Base-by-base conservation (phyloP, 2,888 invertebrate genomes). In the Copidosoma aretas region DNA sequence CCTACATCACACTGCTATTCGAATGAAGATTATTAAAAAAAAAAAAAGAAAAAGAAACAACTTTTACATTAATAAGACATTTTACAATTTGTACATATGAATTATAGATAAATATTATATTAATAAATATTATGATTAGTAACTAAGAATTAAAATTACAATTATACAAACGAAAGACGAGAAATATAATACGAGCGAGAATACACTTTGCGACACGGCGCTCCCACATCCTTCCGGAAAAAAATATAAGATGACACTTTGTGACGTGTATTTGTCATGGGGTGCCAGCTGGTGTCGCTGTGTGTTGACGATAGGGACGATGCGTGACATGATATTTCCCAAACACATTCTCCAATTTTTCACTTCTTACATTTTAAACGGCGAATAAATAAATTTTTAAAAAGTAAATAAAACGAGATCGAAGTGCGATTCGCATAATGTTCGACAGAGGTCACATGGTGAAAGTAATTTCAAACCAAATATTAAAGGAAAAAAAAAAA, bases 21-120 rank as follows among this genome's bases (percentile, higher is more conserved):
- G 60, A 65, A 64, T 71, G 58, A 68, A 70, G 61, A 64, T 46
- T 1, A 46, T 8, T 8, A 15, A 46, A 46, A 46, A 15, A 15
- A 46, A 46, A 46, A 46, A 46, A 52, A 62, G 32, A 58, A 68
- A 68, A 63, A 67, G 53, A 60, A 71, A 67, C 61, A 70, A 73
- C 71, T 74, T 74, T 74, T 74, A 71, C 69, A 81, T 80, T 79
- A 78, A 79, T 75, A 75, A 78, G 70, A 76, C 75, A 81, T 82
- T 81, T 82, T 81, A 80, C 80, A 81, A 81, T 82, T 82, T 82
- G 81, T 82, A 82, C 76, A 82, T 82, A 80, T 78, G 76, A 79
- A 80, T 68, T 78, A 80, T 79, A 78, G 75, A 75, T 77, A 71
- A 75, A 73, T 76, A 67, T 62, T 69, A 70, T 60, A 74, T 71